Percentiles rank a stretch among this genome's conserved stretches.
phyloP scores from a whole-genome alignment of 2,888 invertebrate species.

The Drosophila robusta region DNA sequence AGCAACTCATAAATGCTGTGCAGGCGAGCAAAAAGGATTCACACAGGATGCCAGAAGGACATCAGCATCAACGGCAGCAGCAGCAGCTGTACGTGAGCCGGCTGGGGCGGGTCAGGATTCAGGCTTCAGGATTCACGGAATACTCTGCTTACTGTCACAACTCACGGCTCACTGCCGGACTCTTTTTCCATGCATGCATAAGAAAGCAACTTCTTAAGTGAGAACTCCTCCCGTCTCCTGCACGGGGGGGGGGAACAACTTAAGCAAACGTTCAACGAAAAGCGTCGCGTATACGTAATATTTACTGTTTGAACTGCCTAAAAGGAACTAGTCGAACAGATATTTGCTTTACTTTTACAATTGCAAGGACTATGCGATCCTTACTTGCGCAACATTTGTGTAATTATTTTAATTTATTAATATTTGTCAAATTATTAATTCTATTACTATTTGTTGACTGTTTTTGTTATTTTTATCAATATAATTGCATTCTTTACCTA shows the following conservation, averaged over 20 bases:
- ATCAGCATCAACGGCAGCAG: constrained; percentile 12
- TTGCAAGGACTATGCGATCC: neutral
- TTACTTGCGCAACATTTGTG: too few species aligned
- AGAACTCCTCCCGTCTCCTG: neutral
- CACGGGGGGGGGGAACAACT: neutral
- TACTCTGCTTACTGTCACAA: constrained; percentile 24
- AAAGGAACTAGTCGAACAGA: constrained; percentile 1
- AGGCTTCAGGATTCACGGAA: constrained; percentile 23
- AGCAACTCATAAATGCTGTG: constrained; percentile 69
- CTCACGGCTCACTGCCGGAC: constrained; percentile 2
- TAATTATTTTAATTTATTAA: too few species aligned
- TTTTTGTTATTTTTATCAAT: too few species aligned
- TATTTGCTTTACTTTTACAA: constrained; percentile 1
- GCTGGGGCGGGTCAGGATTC: constrained; percentile 11
- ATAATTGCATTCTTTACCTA: too few species aligned
- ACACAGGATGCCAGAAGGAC: constrained; percentile 29
- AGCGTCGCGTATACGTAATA: constrained; percentile 52
- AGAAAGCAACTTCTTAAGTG: constrained; percentile 52
- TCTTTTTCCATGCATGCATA: constrained; percentile 57
- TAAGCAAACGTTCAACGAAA: constrained; percentile 15
- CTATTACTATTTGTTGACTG: too few species aligned
- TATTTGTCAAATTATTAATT: too few species aligned
- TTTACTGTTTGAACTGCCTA: constrained; percentile 24
- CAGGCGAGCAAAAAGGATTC: constrained; percentile 59
- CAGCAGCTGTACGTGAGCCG: constrained; percentile 5